Base-by-base conservation (phyloP, 1,140 invertebrate species). In the Drosophila virilis region DNA sequence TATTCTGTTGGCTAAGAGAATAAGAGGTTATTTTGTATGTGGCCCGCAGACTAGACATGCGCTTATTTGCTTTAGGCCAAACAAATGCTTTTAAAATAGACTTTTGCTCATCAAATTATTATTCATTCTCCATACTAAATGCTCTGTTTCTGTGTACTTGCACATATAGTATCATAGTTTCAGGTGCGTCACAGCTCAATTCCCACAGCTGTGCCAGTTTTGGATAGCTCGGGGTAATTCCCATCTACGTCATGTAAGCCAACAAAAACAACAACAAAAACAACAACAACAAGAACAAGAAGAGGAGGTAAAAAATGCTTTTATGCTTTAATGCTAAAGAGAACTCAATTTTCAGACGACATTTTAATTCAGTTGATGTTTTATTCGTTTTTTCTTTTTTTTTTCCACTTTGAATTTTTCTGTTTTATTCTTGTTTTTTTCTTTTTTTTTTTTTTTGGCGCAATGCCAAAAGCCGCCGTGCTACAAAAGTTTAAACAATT, bases 401-500 rank as follows among this genome's bases (percentile, higher is more conserved):
- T 55, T 35, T 57, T 32, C 22, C 5, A 2, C 5, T 28, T 28
- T 4, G 17, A 32, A n/a, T 61, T 40, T 15, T 64, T 60, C 15
- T 38, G 15, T 52, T 43, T n/a, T n/a, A n/a, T n/a, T n/a, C n/a
- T n/a, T n/a, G n/a, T n/a, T n/a, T n/a, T n/a, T 50, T 22, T 60
- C 60, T 37, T 55, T 13, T 46, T 64, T 58, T 32, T 38, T 50
- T 68, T 59, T 68, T 79, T 83, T 70, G 73, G 71, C 68, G 67
- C 77, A 84, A 80, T 89, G 84, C 84, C 80, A 88, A 88, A 88
- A 83, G 65, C 65, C 51, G 46, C 57, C 42, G 43, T 40, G 40
- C n/a, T 35, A 58, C 64, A 83, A 72, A 88, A 89, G 80, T 89
- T 89, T 89, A 89, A 89, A 89, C 84, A 89, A 89, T 89, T 89